Conservation (phyloP, 2,888 invertebrate genomes). For the Malacosoma neustria region DNA sequence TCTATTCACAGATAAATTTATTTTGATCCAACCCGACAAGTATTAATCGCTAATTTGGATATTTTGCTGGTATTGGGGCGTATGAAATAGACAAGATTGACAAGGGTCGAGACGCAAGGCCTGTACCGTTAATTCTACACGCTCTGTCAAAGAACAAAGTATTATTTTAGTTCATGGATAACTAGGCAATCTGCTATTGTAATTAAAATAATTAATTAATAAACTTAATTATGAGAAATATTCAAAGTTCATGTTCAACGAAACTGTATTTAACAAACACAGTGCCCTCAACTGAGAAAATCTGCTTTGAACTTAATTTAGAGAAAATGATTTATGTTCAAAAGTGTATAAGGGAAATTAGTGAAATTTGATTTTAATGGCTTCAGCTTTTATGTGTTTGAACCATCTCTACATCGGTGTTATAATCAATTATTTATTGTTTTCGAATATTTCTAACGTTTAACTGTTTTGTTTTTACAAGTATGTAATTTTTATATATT, state of each 20-base stretch:
- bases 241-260: neutral
- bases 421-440: no score
- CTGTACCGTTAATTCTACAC: constrained; percentile 23
- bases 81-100: constrained; percentile 15
- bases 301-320: neutral
- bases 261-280: neutral
- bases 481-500: no score
- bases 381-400: no score
- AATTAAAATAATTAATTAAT: neutral
- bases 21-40: neutral
- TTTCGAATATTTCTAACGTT: no score
- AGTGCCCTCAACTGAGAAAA: neutral
- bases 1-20: neutral
- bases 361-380: no score
- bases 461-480: no score
- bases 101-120: constrained; percentile 19
- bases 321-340: no score
- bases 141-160: constrained; percentile 22
- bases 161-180: constrained; percentile 2
- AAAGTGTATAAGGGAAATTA: no score
- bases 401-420: no score
- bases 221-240: neutral
- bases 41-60: neutral
- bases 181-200: neutral
- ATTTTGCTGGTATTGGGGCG: neutral